Conservation (phyloP, 2,113 vertebrate species). For the Sminthopsis crassicaudata region DNA sequence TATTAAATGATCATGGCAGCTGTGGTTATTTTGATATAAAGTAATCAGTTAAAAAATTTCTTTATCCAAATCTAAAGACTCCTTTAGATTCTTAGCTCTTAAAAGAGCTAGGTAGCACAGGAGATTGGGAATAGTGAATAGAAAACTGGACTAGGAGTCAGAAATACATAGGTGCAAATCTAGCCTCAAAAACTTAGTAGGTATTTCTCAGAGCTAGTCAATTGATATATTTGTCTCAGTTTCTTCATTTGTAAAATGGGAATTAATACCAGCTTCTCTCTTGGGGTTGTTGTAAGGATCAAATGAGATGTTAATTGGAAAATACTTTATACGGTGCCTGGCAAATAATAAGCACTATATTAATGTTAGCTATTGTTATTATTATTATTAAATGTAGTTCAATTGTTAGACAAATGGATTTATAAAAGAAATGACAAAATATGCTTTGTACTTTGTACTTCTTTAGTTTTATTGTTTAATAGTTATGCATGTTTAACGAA, state of each 20-base stretch:
- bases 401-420: neutral
- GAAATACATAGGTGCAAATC: neutral
- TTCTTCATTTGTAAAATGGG: neutral
- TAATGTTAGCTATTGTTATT: neutral
- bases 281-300: neutral
- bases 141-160: neutral
- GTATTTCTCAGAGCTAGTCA: neutral
- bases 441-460: neutral
- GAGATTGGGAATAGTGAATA: neutral
- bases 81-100: no score
- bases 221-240: neutral
- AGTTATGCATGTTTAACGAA: neutral
- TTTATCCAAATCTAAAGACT: neutral
- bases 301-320: neutral
- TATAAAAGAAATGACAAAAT: neutral
- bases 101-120: neutral
- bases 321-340: neutral
- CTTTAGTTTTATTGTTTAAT: neutral
- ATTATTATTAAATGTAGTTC: neutral
- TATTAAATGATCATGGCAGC: neutral
- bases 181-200: neutral
- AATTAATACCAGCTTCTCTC: neutral
- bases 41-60: neutral
- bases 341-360: neutral
- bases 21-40: neutral